These are phyloP conservation scores for Aurelia sp. DNA, from an alignment of 30 jellyfish, hydroid and myxozoan genomes.

Conservation along the genomic window DNA sequence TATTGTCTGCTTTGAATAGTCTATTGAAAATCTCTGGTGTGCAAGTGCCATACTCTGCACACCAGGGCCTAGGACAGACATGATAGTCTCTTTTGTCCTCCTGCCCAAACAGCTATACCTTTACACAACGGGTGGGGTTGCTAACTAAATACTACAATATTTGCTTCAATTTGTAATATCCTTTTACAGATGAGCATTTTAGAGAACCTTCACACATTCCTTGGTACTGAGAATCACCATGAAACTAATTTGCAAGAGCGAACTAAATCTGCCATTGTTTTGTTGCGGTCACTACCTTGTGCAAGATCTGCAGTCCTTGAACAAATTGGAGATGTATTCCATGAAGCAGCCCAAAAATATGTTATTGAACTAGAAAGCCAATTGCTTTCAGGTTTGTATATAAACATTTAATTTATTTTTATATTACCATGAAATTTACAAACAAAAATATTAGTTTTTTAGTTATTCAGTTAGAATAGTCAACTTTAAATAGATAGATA, in stretches of 20 bases:
- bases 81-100: too few species aligned
- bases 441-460: too few species aligned
- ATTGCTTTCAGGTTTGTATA: slow-evolving; percentile 62
- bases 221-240: slow-evolving; percentile 25
- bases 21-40: too few species aligned
- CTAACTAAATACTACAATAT: not conserved
- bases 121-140: too few species aligned
- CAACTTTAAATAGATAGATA: too few species aligned
- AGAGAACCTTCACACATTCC: slow-evolving; percentile 60
- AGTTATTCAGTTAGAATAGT: too few species aligned
- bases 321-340: slow-evolving; percentile 89
- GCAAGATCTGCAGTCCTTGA: slow-evolving; percentile 90
- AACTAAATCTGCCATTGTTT: slow-evolving; percentile 72
- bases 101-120: too few species aligned
- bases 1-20: too few species aligned
- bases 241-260: slow-evolving; percentile 65
- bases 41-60: too few species aligned
- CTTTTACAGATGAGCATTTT: slow-evolving; percentile 31
- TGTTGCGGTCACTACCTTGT: slow-evolving; percentile 85
- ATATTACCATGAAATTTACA: too few species aligned
- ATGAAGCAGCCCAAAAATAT: slow-evolving; percentile 79
- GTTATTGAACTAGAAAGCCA: slow-evolving; percentile 79
- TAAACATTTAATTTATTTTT: too few species aligned
- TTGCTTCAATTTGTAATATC: not conserved
- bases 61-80: too few species aligned